Evolutionary conservation across 2,888 invertebrate genomes (phyloP), one percentile per base, ranked within the genome.

Genomic region (Caenorhabditis sp.): DNA sequence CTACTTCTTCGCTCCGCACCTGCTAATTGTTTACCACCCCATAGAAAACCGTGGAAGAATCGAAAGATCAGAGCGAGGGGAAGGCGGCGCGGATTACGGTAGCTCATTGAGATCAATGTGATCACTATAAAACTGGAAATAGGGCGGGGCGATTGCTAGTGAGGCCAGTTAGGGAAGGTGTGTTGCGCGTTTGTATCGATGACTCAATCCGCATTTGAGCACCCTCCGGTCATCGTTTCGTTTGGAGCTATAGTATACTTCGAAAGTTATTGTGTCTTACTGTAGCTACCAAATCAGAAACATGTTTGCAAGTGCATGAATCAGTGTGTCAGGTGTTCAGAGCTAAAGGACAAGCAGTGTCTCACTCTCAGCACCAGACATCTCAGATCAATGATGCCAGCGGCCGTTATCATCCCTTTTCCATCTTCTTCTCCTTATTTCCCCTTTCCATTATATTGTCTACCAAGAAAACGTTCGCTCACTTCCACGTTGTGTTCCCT

Each of bases 1-100:
- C 24, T 11, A 20, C 43, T 43, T 43, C 20, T 43, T 15, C 41
- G 20, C 41, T 22, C 43, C 20, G 17, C 2, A 43, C 20, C 43
- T 26, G 20, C 46, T 48, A 26, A 27, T 27, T 52, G 35, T 52
- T 52, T 52, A 32, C 35, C 52, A 20, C 46, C n/a, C n/a, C n/a
- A n/a, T n/a, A n/a, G n/a, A n/a, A 3, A 27, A 20, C n/a, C 20
- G 2, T 4, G 13, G 22, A 53, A 53, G 37, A 37, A 53, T 53
- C 53, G 37, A 53, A 53, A 53, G 37, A 53, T 53, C 53, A 30
- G 26, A 48, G 46, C n/a, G 9, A 15, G 46, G 45, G 11, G 45
- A 13, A 45, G 45, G 2, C 24, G 5, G 13, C 24, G 4, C 15
- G 11, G 45, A 11, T 22, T 48, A 48, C 46, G 46, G 46, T 48